Percentiles rank a stretch among this genome's conserved stretches.
Evolutionary conservation across 2,797 vertebrate genomes (phyloP).

Genomic region (Clarias platycephalus): DNA sequence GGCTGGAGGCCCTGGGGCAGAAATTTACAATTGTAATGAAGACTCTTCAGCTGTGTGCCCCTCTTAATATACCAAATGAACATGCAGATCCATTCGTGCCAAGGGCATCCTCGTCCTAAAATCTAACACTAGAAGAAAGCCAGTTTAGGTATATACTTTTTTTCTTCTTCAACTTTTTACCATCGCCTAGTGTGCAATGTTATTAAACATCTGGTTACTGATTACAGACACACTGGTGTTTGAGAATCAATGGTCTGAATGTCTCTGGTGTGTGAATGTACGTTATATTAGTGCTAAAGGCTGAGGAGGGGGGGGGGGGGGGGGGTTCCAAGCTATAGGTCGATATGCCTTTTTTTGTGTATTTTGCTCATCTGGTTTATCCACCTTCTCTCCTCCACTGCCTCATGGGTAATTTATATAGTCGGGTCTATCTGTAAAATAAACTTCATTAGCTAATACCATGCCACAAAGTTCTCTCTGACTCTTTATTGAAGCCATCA

Average conservation of each 20-base stretch:
- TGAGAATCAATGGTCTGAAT: slow-evolving; percentile 69
- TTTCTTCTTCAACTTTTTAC: slow-evolving; percentile 39
- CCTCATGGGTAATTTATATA: slow-evolving; percentile 59
- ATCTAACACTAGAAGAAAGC: slow-evolving; percentile 79
- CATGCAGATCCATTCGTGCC: slow-evolving; percentile 94
- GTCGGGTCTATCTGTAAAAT: slow-evolving; percentile 60
- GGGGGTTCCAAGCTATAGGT: slow-evolving; percentile 12
- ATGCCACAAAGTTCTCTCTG: slow-evolving; percentile 29
- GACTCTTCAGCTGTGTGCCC: slow-evolving; percentile 97
- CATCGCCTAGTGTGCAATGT: slow-evolving; percentile 76
- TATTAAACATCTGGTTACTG: slow-evolving; percentile 75
- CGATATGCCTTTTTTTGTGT: slow-evolving; percentile 51
- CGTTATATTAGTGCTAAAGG: slow-evolving; percentile 4
- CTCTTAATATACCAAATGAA: slow-evolving; percentile 96
- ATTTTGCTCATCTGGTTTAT: slow-evolving; percentile 43
- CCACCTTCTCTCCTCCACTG: slow-evolving; percentile 48
- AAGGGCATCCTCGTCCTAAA: slow-evolving; percentile 85
- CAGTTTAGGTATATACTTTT: slow-evolving; percentile 79
- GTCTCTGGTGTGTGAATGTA: slow-evolving; percentile 48
- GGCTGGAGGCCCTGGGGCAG: slow-evolving; percentile 91
- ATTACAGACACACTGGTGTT: slow-evolving; percentile 69
- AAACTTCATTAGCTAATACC: slow-evolving; percentile 66
- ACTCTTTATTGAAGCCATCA: slow-evolving; percentile 41
- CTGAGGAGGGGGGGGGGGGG: background rate
- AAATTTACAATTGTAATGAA: slow-evolving; percentile 99